A percentile compares a stretch with the other conserved stretches of the same genome.
These are phyloP conservation scores for Cyclophora punctaria DNA, from an alignment of 2,888 invertebrate species.

Conservation along the genomic window DNA sequence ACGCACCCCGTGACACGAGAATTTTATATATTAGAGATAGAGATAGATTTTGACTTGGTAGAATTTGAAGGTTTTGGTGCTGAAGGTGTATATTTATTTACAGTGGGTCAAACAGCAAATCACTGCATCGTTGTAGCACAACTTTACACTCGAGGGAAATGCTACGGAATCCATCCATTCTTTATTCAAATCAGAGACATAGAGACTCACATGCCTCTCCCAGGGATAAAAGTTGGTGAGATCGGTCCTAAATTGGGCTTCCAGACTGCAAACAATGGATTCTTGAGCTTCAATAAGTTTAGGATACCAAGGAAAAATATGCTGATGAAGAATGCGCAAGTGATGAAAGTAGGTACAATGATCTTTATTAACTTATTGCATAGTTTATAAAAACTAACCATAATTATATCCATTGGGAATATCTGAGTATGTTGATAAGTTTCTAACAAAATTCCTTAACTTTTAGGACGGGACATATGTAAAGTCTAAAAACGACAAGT, in stretches of 20 bases:
- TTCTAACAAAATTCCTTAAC: too few species aligned
- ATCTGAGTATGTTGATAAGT: too few species aligned
- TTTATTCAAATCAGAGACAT: conserved; percentile 90
- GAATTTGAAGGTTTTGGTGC: too few species aligned
- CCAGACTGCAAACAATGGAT: conserved; percentile 93
- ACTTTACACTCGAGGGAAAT: conserved; percentile 83
- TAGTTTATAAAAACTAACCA: too few species aligned
- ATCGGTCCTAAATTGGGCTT: conserved; percentile 94
- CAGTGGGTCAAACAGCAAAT: conserved; percentile 93
- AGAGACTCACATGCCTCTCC: conserved; percentile 87
- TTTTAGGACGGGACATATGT: conserved; percentile 86
- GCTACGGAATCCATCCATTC: conserved; percentile 92
- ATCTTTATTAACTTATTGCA: too few species aligned
- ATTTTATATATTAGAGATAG: too few species aligned
- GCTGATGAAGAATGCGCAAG: conserved; percentile 94
- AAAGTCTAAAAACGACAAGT: conserved; percentile 84
- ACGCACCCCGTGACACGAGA: too few species aligned
- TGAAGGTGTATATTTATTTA: conserved; percentile 10
- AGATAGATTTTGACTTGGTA: too few species aligned
- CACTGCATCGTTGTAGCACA: conserved; percentile 93
- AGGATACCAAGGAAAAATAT: conserved; percentile 90
- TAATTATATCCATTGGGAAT: too few species aligned
- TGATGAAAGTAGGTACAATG: conserved; percentile 61
- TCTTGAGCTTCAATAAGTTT: conserved; percentile 86
- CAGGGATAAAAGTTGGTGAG: conserved; percentile 92